Base-by-base conservation (phyloP, 2,113 vertebrate genomes). In the Sturnus vulgaris region DNA sequence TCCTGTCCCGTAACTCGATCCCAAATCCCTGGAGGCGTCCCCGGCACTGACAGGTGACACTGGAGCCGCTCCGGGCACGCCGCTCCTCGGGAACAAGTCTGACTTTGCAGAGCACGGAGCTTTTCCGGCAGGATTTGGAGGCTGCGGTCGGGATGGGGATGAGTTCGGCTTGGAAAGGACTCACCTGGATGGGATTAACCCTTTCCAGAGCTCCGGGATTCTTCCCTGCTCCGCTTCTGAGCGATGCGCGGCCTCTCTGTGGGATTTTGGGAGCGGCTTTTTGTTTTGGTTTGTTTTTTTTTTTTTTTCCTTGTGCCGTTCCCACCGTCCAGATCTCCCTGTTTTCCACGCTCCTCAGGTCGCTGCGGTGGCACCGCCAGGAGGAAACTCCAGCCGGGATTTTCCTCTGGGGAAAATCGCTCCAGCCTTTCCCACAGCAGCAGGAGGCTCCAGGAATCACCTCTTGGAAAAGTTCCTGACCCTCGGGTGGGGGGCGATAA, bases 121-220 rank as follows among this genome's bases (percentile, higher is more conserved):
- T 82, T 53, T 57, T 82, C 89, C 66, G 11, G 66, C 91, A 11
- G 37, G 53, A 4, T 25, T 47, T 19, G 93, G 37, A 91, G 94
- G 66, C 95, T 95, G 96, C 78, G 95, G 93, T 90, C 83, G 50
- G 20, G n/a, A 30, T 7, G 50, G 96, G 91, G 94, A 91, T 90
- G 91, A 80, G 89, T 33, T 18, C 64, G 28, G 86, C 92, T 90
- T 20, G 35, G 71, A 31, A 33, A 80, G 63, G 66, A n/a, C 52
- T 59, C 73, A 76, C 94, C 95, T 82, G 93, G 53, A 25, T 69
- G 76, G 42, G 66, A 9, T 88, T 88, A 88, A 88, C 85, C 85
- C 85, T 80, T 88, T 71, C 68, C 75, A 25, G 60, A 78, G 37
- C 81, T 46, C 28, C 8, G 4, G 2, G 63, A 17, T 40, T 5